Evolutionary conservation across 2,113 vertebrate species (phyloP).

Genomic region (Tragelaphus buxtoni): DNA sequence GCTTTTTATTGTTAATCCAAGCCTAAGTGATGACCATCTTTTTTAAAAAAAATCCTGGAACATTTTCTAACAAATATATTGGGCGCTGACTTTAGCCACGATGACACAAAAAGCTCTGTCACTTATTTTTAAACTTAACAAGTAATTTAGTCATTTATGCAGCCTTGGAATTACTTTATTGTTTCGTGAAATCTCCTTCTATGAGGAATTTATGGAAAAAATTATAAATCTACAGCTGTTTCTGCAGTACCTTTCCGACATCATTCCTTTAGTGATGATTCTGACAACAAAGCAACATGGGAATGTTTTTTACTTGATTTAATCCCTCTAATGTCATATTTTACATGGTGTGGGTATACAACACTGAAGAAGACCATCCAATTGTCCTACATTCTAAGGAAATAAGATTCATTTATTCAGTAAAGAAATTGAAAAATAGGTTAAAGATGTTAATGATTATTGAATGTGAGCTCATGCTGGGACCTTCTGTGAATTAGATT

Average conservation of each 20-base stretch:
- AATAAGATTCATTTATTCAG: conserved; percentile 30
- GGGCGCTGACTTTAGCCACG: conserved; percentile 58
- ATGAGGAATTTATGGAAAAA: conserved; percentile 55
- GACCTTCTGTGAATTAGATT: conserved; percentile 47
- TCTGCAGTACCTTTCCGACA: conserved; percentile 43
- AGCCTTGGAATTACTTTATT: conserved; percentile 55
- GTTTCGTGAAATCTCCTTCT: conserved; percentile 60
- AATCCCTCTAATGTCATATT: conserved; percentile 20
- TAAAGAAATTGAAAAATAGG: conserved; percentile 38
- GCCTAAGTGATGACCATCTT: conserved; percentile 73
- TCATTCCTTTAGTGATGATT: conserved; percentile 50
- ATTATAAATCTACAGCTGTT: conserved; percentile 59
- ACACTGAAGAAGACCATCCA: not conserved
- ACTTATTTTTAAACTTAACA: conserved; percentile 68
- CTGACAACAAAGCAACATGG: conserved; percentile 51
- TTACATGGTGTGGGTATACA: not conserved
- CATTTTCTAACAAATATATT: conserved; percentile 77
- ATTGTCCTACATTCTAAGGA: conserved; percentile 15
- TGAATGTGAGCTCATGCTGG: conserved; percentile 33
- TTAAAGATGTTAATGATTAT: conserved; percentile 63
- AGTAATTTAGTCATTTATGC: conserved; percentile 68
- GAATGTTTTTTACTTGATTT: conserved; percentile 42
- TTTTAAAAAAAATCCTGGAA: conserved; percentile 52
- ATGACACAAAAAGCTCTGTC: conserved; percentile 41
- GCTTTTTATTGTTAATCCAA: conserved; percentile 77